Evolutionary conservation across 2,888 invertebrate genomes (phyloP), one percentile per base, ranked within the genome.

Genomic region (Microplitis deprimator): DNA sequence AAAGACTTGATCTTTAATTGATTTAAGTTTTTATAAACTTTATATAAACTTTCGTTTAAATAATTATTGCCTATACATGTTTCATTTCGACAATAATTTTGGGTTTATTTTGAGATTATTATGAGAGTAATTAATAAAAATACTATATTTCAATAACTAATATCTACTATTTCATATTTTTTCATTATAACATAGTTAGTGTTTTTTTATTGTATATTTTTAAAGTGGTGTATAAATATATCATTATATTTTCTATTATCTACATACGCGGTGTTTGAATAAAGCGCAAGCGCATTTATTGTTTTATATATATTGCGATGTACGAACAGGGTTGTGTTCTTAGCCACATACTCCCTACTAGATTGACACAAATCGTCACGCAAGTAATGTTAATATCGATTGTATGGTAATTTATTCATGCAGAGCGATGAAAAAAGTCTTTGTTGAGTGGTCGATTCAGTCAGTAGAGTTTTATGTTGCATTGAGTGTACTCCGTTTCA

Each of bases 1-100:
- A 97, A 96, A 88, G 98, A 99, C 87, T 92, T 99, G 73, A 94
- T 99, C 86, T 99, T 99, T 89, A 99, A 99, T 90, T 98, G 90
- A 91, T 64, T 59, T 69, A 74, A 75, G 68, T 8, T 1, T 17
- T 29, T 17, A 16, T 16, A 38, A 39, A 73, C 20, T 41, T 10
- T 60, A 20, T 20, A 38, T 50, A 20, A 40, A 50, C 50, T 16
- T n/a, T 8, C 6, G 6, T 67, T 67, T 17, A 67, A 67, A 67
- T 67, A 38, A 67, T 38, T 67, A 7, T 67, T 20, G 67, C 50
- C 13, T 50, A 50, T 7, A 13, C 13, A 50, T 50, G 13, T 50
- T 50, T 10, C 4, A 10, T 50, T 50, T 13, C 13, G 50, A 50
- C 13, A 50, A 50, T 13, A 50, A 50, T 50, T 50, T 7, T 50